These are phyloP conservation scores for Ectemnius lituratus DNA, from an alignment of 2,888 invertebrate species.

Conservation along the genomic window DNA sequence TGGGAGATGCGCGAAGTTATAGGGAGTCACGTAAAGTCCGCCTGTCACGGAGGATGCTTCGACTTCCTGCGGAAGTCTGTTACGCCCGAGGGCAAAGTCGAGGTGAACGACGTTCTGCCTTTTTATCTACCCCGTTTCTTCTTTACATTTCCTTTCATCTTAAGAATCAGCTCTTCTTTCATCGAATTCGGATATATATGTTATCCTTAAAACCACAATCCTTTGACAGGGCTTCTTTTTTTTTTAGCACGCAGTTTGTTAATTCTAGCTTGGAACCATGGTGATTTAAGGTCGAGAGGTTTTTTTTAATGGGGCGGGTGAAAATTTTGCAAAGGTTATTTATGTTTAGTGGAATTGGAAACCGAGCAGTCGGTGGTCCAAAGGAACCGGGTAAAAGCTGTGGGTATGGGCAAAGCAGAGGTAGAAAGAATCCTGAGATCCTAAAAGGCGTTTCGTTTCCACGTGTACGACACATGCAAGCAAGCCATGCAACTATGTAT, in stretches of 20 bases:
- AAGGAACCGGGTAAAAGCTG: background rate
- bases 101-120: slow-evolving; percentile 36
- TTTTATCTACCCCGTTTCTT: slow-evolving; percentile 34
- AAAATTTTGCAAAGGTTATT: background rate
- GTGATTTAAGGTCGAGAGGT: too few species aligned
- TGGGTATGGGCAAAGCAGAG: background rate
- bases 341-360: background rate
- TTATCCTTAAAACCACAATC: background rate
- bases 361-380: slow-evolving; percentile 7
- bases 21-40: slow-evolving; percentile 23
- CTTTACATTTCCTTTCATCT: background rate
- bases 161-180: background rate
- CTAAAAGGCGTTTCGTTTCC: background rate
- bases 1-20: background rate
- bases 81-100: slow-evolving; percentile 26
- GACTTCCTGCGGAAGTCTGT: slow-evolving; percentile 66
- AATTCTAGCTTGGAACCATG: too few species aligned
- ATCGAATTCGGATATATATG: background rate
- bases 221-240: too few species aligned
- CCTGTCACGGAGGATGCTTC: slow-evolving; percentile 66
- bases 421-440: slow-evolving; percentile 5
- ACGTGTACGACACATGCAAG: background rate
- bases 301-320: background rate
- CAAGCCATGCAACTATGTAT: background rate
- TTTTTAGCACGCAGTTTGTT: too few species aligned